Evolutionary conservation across 2,113 vertebrate species (phyloP).

Genomic region (Leuciscus idus): DNA sequence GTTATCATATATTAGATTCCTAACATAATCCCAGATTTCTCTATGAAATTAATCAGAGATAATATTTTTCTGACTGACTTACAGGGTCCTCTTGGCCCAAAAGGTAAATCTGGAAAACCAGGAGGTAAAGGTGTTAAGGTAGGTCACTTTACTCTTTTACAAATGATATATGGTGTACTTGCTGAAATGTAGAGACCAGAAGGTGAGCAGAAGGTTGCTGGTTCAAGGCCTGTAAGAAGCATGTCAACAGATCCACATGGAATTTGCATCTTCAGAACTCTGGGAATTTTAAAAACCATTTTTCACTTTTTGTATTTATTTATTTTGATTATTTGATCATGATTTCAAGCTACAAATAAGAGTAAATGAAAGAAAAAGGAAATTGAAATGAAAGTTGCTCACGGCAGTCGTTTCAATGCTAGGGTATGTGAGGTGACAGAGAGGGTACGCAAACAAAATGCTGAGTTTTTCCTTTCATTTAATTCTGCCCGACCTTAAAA

Average conservation of each 20-base stretch:
- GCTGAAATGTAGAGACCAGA: background rate
- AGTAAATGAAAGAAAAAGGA: no score
- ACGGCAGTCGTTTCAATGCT: no score
- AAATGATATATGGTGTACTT: background rate
- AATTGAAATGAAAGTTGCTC: no score
- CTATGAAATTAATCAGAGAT: background rate
- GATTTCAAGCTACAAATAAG: no score
- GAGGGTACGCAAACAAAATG: no score
- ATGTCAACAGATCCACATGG: background rate
- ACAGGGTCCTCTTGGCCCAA: slow-evolving; percentile 67
- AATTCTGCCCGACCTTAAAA: no score
- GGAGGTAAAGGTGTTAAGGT: slow-evolving; percentile 74
- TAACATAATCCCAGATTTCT: background rate
- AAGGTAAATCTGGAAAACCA: slow-evolving; percentile 59
- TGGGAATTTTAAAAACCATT: background rate
- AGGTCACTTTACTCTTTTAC: slow-evolving; percentile 9
- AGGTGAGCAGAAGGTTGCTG: background rate
- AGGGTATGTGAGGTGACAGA: no score
- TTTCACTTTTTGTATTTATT: background rate
- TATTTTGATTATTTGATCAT: no score
- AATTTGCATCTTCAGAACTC: no score
- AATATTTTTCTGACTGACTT: slow-evolving; percentile 44
- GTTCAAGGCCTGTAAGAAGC: background rate
- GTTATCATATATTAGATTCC: background rate
- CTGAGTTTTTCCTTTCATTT: no score